These are phyloP conservation scores for Anoplophora glabripennis DNA, from an alignment of 1,140 invertebrate genomes.

Conservation along the genomic window DNA sequence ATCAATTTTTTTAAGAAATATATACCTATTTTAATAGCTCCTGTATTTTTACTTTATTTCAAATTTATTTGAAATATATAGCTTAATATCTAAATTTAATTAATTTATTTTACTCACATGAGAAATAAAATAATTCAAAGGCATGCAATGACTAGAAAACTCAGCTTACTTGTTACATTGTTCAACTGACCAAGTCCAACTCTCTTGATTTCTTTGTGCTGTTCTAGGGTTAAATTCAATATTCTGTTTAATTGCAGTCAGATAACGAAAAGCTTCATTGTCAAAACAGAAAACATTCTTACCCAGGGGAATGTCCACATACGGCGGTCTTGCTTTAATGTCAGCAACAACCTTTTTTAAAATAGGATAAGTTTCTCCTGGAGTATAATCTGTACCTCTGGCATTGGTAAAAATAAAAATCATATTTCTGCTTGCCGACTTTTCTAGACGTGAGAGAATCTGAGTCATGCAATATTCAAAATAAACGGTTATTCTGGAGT, in stretches of 20 bases:
- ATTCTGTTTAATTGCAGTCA: conserved; percentile 32
- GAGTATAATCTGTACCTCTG: conserved; percentile 35
- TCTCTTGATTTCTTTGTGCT: conserved; percentile 24
- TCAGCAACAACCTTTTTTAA: conserved; percentile 26
- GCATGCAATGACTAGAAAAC: not conserved
- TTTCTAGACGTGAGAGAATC: conserved; percentile 39
- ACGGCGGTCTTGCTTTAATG: conserved; percentile 26
- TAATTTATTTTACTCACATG: no score
- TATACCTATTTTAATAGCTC: no score
- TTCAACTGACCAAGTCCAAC: conserved; percentile 36
- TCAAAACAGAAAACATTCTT: conserved; percentile 42
- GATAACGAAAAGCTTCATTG: conserved; percentile 40
- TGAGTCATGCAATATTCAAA: conserved; percentile 43
- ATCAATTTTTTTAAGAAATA: no score
- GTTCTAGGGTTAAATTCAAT: conserved; percentile 22
- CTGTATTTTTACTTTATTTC: no score
- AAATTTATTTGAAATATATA: no score
- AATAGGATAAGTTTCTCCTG: conserved; percentile 33
- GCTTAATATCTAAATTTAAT: no score
- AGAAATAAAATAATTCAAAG: no score
- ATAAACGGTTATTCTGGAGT: conserved; percentile 27
- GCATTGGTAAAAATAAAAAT: conserved; percentile 42
- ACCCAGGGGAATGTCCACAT: conserved; percentile 32
- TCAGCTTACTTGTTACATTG: conserved; percentile 36
- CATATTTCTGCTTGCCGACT: conserved; percentile 39